Conservation (phyloP, 2,113 vertebrate species). For the Rhinolophus sinicus region DNA sequence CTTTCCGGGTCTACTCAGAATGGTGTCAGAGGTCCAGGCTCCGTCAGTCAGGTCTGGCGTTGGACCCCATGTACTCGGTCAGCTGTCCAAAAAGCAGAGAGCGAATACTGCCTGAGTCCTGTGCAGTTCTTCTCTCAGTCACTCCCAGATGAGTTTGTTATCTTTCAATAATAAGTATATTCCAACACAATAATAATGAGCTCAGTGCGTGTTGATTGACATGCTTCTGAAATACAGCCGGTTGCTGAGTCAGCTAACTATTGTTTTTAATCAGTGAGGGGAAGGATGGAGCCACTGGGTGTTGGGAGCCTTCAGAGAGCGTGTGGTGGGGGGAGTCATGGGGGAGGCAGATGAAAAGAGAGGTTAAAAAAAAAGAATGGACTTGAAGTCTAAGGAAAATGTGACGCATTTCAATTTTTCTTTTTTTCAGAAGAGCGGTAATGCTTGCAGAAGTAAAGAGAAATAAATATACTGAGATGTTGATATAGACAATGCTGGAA, state of each 20-base stretch:
- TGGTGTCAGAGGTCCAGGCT: rapidly evolving
- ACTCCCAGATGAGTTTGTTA: background rate
- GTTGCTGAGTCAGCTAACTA: background rate
- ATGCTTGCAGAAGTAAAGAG: background rate
- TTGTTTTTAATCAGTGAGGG: background rate
- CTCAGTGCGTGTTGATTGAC: background rate
- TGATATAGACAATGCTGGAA: background rate
- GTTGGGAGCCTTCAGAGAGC: background rate
- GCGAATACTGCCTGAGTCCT: background rate
- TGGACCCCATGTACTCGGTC: background rate
- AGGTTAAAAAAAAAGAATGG: background rate
- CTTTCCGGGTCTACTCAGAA: rapidly evolving
- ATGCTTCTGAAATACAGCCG: background rate
- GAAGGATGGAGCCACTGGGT: background rate
- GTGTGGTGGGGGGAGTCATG: rapidly evolving
- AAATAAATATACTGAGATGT: background rate
- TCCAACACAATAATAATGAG: background rate
- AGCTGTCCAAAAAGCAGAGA: background rate
- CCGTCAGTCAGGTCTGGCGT: too few relatives aligned
- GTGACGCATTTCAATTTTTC: background rate
- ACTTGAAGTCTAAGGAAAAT: background rate
- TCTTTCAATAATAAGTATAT: background rate
- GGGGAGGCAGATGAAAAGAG: background rate
- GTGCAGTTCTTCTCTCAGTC: background rate
- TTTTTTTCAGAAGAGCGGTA: background rate